Percentiles rank a stretch among this genome's conserved stretches.
These are phyloP conservation scores for Trachemys scripta DNA, from an alignment of 2,113 vertebrate species.

Conservation along the genomic window DNA sequence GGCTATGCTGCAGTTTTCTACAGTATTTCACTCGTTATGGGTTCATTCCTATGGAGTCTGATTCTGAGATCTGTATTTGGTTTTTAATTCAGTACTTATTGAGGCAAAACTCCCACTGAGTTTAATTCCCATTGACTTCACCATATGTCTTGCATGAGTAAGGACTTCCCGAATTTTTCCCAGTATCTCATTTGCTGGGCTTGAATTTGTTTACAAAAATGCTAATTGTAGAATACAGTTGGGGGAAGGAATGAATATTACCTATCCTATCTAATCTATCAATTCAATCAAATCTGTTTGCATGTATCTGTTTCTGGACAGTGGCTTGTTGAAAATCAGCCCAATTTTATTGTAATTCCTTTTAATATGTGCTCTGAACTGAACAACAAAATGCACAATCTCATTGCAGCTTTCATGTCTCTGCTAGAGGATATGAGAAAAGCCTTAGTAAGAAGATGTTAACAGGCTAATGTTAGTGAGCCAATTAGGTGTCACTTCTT, in stretches of 20 bases:
- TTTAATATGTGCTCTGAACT: constrained; percentile 49
- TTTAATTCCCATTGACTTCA: not conserved
- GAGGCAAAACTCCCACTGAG: not conserved
- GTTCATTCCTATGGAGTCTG: not conserved
- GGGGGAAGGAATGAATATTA: constrained; percentile 23
- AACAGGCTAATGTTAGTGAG: constrained; percentile 65
- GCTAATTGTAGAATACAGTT: constrained; percentile 49
- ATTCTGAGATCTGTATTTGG: not conserved
- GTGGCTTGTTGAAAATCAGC: constrained; percentile 68
- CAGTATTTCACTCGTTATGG: fast-evolving
- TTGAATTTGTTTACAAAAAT: constrained; percentile 58
- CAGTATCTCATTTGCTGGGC: constrained; percentile 9
- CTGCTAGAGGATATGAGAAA: constrained; percentile 74
- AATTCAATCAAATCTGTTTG: constrained; percentile 57
- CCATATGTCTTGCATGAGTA: not conserved
- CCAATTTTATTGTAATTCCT: constrained; percentile 69
- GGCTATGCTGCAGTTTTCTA: not conserved
- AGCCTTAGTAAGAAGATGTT: constrained; percentile 74
- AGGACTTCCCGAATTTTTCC: constrained; percentile 21
- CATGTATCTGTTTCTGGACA: constrained; percentile 54
- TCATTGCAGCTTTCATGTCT: constrained; percentile 73
- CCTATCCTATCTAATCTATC: not conserved
- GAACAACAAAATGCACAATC: constrained; percentile 36
- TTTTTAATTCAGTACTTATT: not conserved
- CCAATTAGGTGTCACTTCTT: constrained; percentile 73